A percentile compares a stretch with the other conserved stretches of the same genome.
Evolutionary conservation across 2,888 invertebrate species (phyloP).

Genomic region (Gymnoscelis rufifasciata): DNA sequence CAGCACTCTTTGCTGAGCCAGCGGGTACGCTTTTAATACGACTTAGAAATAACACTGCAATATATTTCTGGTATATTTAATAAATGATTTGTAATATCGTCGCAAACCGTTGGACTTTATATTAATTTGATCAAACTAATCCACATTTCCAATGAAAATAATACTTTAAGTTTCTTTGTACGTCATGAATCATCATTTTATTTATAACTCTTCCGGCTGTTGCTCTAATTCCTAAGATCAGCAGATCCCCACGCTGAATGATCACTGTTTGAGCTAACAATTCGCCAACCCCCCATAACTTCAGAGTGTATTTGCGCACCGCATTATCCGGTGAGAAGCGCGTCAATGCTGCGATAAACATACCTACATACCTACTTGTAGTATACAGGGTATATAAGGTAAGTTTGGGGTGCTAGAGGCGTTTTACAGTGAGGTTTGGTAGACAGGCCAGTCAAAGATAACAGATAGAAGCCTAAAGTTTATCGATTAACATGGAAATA

Average conservation of each 20-base stretch:
- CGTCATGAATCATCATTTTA: too few relatives aligned
- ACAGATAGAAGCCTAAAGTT: too few relatives aligned
- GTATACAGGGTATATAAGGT: constrained; percentile 31
- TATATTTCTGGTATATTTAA: too few relatives aligned
- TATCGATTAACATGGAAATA: constrained; percentile 32
- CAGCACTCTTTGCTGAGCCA: too few relatives aligned
- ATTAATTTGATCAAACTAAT: too few relatives aligned
- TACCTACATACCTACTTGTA: neutral
- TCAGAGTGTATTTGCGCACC: constrained; percentile 14
- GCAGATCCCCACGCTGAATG: constrained; percentile 11
- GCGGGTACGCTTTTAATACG: too few relatives aligned
- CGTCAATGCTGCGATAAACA: constrained; percentile 18
- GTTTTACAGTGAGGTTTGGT: constrained; percentile 2
- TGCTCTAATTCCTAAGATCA: constrained; percentile 8
- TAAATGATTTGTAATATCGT: too few relatives aligned
- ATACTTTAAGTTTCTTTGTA: too few relatives aligned
- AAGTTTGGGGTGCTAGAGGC: constrained; percentile 11
- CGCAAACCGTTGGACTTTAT: too few relatives aligned
- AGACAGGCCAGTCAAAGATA: too few relatives aligned
- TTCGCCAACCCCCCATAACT: constrained; percentile 19
- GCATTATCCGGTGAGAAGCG: constrained; percentile 24
- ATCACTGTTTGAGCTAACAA: constrained; percentile 24
- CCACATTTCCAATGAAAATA: too few relatives aligned
- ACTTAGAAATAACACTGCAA: too few relatives aligned
- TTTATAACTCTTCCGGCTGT: constrained; percentile 1